phyloP scores from a whole-genome alignment of 2,113 vertebrate species.

The Nicator chloris region DNA sequence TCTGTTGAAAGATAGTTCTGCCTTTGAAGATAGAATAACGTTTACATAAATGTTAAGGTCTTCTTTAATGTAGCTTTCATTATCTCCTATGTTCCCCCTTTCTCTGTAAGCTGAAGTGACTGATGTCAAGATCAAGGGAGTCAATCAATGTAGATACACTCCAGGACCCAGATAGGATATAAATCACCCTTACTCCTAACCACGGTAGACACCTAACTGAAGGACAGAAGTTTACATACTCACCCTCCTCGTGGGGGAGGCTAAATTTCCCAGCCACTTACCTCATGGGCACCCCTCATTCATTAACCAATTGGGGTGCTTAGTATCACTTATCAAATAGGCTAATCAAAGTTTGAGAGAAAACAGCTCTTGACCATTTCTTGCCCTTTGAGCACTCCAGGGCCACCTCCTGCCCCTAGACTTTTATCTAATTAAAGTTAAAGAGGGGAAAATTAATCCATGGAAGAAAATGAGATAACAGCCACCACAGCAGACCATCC shows the following conservation, averaged over 20 bases:
- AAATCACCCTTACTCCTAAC: conserved; percentile 73
- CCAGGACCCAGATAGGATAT: conserved; percentile 74
- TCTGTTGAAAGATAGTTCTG: conserved; percentile 40
- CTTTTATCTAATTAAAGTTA: conserved; percentile 93
- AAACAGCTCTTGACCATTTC: conserved; percentile 84
- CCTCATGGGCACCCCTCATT: conserved; percentile 69
- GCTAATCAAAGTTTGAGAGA: conserved; percentile 89
- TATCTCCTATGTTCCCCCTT: conserved; percentile 70
- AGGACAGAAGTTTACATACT: conserved; percentile 55
- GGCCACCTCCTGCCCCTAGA: conserved; percentile 71
- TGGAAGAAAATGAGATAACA: conserved; percentile 79
- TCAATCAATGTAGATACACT: conserved; percentile 77
- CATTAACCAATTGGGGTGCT: conserved; percentile 79
- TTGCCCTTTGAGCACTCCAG: conserved; percentile 84
- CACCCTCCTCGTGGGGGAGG: conserved; percentile 65
- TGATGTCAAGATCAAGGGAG: conserved; percentile 84
- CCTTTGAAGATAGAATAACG: conserved; percentile 79
- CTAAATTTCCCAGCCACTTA: conserved; percentile 67
- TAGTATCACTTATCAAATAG: conserved; percentile 85
- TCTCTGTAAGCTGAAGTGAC: conserved; percentile 68
- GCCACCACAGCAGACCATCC: conserved; percentile 63
- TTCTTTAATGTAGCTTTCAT: conserved; percentile 76
- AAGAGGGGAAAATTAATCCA: conserved; percentile 86
- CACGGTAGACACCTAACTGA: conserved; percentile 40
- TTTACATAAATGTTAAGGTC: conserved; percentile 72